Conservation (phyloP, 1,140 invertebrate species). For the Vollenhovia emeryi region DNA sequence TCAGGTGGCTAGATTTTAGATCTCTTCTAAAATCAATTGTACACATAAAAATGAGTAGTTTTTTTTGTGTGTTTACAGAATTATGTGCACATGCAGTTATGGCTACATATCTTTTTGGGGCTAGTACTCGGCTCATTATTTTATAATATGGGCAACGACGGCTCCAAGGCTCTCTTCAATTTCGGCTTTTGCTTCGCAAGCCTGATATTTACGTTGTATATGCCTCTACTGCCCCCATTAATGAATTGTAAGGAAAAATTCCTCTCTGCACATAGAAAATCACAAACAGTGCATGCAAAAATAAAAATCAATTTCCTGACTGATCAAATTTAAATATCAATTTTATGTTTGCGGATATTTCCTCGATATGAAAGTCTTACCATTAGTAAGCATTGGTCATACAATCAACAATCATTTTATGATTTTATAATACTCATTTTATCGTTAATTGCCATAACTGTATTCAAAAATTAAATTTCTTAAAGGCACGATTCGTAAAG, state of each 20-base stretch:
- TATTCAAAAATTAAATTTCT: neutral
- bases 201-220: slow-evolving; percentile 91
- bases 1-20: neutral
- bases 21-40: neutral
- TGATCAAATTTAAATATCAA: neutral
- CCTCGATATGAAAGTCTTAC: too few species aligned
- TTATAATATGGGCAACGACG: slow-evolving; percentile 90
- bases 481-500: neutral
- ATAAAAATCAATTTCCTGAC: neutral
- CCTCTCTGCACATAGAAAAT: neutral
- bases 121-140: slow-evolving; percentile 90
- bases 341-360: neutral
- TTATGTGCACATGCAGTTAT: slow-evolving; percentile 89
- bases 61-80: slow-evolving; percentile 85
- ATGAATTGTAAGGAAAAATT: slow-evolving; percentile 89
- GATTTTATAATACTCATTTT: neutral
- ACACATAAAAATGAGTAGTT: neutral
- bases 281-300: neutral
- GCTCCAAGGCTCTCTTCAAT: slow-evolving; percentile 92
- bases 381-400: neutral
- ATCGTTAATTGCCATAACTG: neutral
- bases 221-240: slow-evolving; percentile 92
- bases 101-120: slow-evolving; percentile 89
- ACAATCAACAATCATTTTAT: neutral
- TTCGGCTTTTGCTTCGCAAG: slow-evolving; percentile 93